phyloP scores from a whole-genome alignment of 2,113 vertebrate genomes.

The Heloderma charlesbogerti region DNA sequence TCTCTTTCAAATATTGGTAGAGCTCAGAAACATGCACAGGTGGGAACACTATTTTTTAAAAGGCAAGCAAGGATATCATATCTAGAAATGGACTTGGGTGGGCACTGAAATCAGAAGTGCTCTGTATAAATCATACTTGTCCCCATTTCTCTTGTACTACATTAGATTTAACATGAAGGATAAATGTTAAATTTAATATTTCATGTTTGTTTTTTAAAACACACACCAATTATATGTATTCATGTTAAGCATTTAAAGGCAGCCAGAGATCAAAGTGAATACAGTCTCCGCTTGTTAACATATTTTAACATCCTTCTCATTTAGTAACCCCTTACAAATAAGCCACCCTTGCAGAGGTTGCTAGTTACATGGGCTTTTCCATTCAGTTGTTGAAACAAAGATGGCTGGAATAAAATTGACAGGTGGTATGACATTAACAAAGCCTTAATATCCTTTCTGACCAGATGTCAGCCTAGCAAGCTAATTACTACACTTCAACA shows the following conservation, averaged over 20 bases:
- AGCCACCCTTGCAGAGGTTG: not conserved
- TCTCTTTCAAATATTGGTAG: conserved; percentile 9
- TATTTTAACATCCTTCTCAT: not conserved
- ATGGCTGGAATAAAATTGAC: not conserved
- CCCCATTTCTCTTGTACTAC: not conserved
- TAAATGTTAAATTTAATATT: not conserved
- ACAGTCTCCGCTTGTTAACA: not conserved
- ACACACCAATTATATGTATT: not conserved
- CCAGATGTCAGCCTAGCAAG: conserved; percentile 8
- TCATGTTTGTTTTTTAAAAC: not conserved
- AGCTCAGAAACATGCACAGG: not conserved
- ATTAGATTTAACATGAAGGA: not conserved
- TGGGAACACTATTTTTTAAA: not conserved
- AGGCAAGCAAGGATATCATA: not conserved
- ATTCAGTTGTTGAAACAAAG: not conserved
- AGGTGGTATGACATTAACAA: not conserved
- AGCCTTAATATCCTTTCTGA: not conserved
- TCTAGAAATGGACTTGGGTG: not conserved
- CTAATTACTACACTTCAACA: conserved; percentile 2
- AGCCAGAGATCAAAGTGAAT: not conserved
- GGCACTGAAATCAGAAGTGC: not conserved
- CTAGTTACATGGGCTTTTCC: not conserved
- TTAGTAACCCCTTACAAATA: not conserved
- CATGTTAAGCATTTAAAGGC: not conserved
- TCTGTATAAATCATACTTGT: not conserved